phyloP scores from a whole-genome alignment of 2,888 invertebrate species.

The Phasia obesa region DNA sequence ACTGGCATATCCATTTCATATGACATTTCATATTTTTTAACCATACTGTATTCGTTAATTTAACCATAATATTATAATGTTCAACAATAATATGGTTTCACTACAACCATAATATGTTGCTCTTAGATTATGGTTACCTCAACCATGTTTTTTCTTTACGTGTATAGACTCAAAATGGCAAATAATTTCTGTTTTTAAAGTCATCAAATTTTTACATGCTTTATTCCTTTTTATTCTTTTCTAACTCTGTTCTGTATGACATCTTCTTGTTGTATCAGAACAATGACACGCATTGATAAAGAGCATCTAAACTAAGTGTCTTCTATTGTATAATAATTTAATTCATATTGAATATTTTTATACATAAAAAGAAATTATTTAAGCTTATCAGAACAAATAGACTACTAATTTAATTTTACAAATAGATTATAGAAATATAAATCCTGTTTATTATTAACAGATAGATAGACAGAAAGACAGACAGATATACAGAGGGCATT shows the following conservation, averaged over 20 bases:
- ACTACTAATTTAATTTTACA: conserved; percentile 58
- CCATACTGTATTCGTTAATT: too few relatives aligned
- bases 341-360: conserved; percentile 49
- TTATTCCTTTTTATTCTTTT: conserved; percentile 3
- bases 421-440: conserved; percentile 48
- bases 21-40: too few relatives aligned
- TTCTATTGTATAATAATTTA: conserved; percentile 55
- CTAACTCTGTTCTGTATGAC: not conserved
- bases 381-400: conserved; percentile 61
- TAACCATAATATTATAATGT: too few relatives aligned
- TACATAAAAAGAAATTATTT: conserved; percentile 4
- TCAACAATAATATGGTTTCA: too few relatives aligned
- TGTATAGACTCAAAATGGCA: too few relatives aligned
- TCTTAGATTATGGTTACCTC: too few relatives aligned
- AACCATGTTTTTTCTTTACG: too few relatives aligned
- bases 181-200: too few relatives aligned
- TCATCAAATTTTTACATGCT: too few relatives aligned
- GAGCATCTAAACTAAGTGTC: conserved; percentile 3
- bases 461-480: conserved; percentile 5
- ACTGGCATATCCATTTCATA: too few relatives aligned
- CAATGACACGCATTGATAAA: not conserved
- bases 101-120: too few relatives aligned
- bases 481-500: not conserved
- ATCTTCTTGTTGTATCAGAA: conserved; percentile 3
- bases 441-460: conserved; percentile 58